Evolutionary conservation across 2,113 vertebrate genomes (phyloP), one percentile per base, ranked within the genome.

Genomic region (Oryzias woworae): DNA sequence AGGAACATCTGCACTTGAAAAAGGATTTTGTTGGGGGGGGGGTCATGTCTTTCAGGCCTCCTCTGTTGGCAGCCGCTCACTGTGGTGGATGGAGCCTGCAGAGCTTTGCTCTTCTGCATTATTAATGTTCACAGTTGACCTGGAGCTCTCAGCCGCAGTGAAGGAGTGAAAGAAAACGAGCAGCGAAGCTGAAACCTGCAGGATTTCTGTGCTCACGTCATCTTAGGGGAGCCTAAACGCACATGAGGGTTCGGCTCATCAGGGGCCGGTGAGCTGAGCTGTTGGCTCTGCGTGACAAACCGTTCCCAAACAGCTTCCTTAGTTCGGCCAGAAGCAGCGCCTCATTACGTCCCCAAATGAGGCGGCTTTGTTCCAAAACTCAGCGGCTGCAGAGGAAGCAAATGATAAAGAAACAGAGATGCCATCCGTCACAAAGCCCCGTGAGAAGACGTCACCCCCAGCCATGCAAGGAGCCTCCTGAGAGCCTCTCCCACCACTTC

Each of bases 111-210:
- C 65, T 54, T 42, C 71, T 86, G 75, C 81, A 88, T 84, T 88
- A 89, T 86, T 85, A 80, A 88, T 85, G 82, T 85, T 84, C 81
- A 87, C 82, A 77, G 81, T 76, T 83, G 87, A 88, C 85, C 81
- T 87, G 75, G 66, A 31, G 62, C 50, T 50, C 61, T n/a, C 54
- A 57, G 53, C 24, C 66, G 41, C 58, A 10, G 42, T 43, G 44
- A 50, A 54, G 16, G 54, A 58, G 16, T 44, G 41, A 58, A 16
- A 23, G 45, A 17, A 17, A 42, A 17, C 5, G 42, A 14, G 59
- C 41, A 26, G 53, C 52, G 42, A 42, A 49, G 58, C 67, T 58
- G 45, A 45, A 55, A 15, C 20, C 22, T 45, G 57, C 36, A 24
- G n/a, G 10, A 26, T 6, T 12, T 28, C 26, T 50, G 65, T 49